Conservation (phyloP, 2,113 vertebrate species). For the Heptranchias perlo region DNA sequence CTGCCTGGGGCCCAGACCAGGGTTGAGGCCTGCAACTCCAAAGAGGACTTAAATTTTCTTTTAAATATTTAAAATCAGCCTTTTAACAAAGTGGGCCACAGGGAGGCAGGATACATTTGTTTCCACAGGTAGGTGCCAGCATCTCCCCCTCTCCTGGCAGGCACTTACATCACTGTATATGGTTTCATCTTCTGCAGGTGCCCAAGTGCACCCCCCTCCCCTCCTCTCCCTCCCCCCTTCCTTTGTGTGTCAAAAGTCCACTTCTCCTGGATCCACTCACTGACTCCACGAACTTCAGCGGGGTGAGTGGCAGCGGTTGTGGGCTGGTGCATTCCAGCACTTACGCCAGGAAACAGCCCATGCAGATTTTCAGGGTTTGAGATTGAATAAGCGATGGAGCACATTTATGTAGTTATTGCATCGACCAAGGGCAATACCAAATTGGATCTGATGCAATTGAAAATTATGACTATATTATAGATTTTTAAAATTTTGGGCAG, state of each 20-base stretch:
- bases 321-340: neutral
- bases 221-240: too few relatives aligned
- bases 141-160: too few relatives aligned
- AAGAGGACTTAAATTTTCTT: neutral
- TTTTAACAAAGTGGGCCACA: neutral
- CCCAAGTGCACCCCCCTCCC: too few relatives aligned
- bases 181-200: too few relatives aligned
- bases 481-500: neutral
- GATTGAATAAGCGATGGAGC: neutral
- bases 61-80: neutral
- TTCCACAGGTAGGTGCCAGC: neutral
- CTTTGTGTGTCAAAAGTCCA: neutral
- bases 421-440: neutral
- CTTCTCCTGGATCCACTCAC: neutral
- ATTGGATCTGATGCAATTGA: neutral
- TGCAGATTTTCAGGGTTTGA: neutral
- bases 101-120: neutral
- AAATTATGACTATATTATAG: neutral
- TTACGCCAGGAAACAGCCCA: neutral
- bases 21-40: neutral
- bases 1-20: neutral
- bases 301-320: neutral
- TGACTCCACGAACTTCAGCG: neutral
- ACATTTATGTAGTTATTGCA: neutral
- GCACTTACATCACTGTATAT: too few relatives aligned